Percentiles rank a stretch among this genome's conserved stretches.
phyloP scores from a whole-genome alignment of 1,140 invertebrate genomes.

The Drosophila paulistorum region DNA sequence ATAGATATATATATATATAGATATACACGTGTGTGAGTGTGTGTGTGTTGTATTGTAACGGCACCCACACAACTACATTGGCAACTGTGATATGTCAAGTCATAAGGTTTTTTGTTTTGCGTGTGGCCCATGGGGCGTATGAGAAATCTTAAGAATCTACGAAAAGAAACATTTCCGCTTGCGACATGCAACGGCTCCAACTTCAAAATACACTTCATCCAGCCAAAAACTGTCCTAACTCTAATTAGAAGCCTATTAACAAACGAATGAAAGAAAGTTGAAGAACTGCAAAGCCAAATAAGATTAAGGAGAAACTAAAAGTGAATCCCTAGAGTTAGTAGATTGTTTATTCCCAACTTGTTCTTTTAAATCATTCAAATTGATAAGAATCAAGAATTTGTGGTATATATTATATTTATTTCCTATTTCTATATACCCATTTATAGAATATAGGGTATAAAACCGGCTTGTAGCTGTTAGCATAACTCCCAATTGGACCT shows the following conservation, averaged over 20 bases:
- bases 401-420: no score
- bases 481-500: constrained; percentile 4
- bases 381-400: no score
- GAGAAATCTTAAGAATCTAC: background rate
- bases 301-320: no score
- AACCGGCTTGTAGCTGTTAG: background rate
- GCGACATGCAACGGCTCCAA: background rate
- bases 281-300: no score
- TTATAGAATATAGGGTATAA: background rate
- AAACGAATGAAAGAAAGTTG: no score
- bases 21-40: constrained; percentile 32
- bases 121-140: constrained; percentile 28
- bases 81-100: constrained; percentile 52
- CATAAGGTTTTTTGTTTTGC: constrained; percentile 45
- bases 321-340: no score
- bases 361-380: no score
- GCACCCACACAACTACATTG: constrained; percentile 12
- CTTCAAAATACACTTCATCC: background rate
- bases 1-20: constrained; percentile 2
- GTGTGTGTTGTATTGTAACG: background rate
- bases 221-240: background rate
- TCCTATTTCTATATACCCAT: background rate
- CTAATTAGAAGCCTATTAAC: background rate
- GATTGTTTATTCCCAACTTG: no score
- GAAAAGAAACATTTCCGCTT: background rate